These are phyloP conservation scores for Trematomus loennbergii DNA, from an alignment of 2,113 vertebrate genomes.

Conservation along the genomic window DNA sequence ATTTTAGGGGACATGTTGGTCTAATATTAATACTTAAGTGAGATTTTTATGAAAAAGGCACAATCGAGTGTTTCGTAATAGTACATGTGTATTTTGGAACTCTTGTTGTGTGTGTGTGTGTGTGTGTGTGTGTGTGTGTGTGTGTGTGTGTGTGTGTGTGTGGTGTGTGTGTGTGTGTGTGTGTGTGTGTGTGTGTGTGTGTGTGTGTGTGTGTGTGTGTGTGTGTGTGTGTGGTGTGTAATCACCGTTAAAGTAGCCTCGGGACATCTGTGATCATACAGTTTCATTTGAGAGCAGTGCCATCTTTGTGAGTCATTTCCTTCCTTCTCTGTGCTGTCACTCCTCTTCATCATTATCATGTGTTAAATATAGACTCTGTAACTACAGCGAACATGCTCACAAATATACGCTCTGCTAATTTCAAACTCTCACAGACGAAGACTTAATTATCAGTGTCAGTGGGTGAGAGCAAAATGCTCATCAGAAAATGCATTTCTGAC, in stretches of 20 bases:
- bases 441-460: neutral
- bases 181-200: no score
- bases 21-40: no score
- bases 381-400: conserved; percentile 17
- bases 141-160: neutral
- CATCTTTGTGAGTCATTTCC: conserved; percentile 67
- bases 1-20: no score
- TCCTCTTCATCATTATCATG: conserved; percentile 66
- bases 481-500: neutral
- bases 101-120: no score
- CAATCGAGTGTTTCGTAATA: neutral
- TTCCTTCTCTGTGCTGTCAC: conserved; percentile 56
- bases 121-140: neutral
- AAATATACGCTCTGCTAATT: neutral
- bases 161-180: no score
- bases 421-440: neutral
- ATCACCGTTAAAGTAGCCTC: conserved; percentile 18
- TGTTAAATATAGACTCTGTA: conserved; percentile 51
- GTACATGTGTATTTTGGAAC: neutral
- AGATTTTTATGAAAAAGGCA: no score
- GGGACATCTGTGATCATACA: conserved; percentile 51
- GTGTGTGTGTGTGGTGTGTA: neutral
- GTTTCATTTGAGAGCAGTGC: conserved; percentile 46
- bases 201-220: neutral
- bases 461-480: neutral